Conservation (phyloP, 2,888 invertebrate species). For the Hanleya hanleyi region DNA sequence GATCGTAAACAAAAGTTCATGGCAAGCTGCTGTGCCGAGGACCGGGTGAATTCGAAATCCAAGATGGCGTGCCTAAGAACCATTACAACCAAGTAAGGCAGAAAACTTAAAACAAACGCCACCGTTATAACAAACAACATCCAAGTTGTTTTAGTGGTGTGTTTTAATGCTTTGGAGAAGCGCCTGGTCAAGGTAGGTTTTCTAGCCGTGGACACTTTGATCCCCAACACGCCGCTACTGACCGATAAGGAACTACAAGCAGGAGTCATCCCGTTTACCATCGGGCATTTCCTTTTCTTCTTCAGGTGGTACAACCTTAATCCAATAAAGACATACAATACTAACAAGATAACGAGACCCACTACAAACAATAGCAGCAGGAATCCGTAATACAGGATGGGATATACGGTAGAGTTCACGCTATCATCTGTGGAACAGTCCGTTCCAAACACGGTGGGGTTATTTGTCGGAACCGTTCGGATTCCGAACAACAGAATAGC, state of each 20-base stretch:
- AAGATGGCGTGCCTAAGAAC: constrained; percentile 54
- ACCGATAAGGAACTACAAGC: neutral
- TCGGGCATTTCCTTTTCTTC: constrained; percentile 13
- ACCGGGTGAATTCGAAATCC: constrained; percentile 56
- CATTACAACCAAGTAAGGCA: constrained; percentile 64
- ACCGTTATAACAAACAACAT: constrained; percentile 63
- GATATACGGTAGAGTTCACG: constrained; percentile 53
- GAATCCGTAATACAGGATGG: constrained; percentile 61
- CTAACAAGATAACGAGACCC: constrained; percentile 54
- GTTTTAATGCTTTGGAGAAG: neutral
- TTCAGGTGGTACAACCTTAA: constrained; percentile 58
- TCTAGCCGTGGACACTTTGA: neutral
- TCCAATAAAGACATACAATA: constrained; percentile 59
- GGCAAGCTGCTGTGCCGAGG: constrained; percentile 52
- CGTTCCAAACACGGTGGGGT: constrained; percentile 42
- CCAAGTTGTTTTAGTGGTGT: constrained; percentile 50
- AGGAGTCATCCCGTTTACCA: neutral
- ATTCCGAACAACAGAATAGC: constrained; percentile 58
- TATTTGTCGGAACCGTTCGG: constrained; percentile 43
- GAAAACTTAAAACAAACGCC: constrained; percentile 62
- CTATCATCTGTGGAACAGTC: constrained; percentile 66
- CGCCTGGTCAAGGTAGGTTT: neutral
- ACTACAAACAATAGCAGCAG: constrained; percentile 58
- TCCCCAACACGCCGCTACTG: neutral
- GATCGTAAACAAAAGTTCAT: constrained; percentile 66